phyloP scores from a whole-genome alignment of 1,140 invertebrate species.

The Dreissena polymorpha region DNA sequence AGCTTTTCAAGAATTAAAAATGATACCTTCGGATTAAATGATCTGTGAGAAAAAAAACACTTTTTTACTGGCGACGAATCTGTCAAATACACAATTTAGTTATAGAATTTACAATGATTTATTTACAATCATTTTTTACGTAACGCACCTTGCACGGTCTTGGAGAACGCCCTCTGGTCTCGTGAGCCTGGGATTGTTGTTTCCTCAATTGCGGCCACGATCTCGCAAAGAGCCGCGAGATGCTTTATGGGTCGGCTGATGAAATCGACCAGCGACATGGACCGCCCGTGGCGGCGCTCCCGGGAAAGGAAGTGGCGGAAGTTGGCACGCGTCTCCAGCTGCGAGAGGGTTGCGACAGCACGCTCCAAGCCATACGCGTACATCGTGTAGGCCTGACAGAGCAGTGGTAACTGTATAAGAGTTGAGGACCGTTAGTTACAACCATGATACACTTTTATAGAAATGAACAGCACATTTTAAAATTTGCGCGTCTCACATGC shows the following conservation, averaged over 20 bases:
- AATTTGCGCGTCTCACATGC: no score
- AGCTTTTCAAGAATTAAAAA: no score
- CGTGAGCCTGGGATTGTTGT: conserved; percentile 22
- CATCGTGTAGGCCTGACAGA: conserved; percentile 26
- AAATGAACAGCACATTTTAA: neutral
- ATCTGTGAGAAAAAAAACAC: no score
- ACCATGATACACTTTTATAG: neutral
- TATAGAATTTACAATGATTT: no score
- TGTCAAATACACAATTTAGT: no score
- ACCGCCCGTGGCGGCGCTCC: conserved; percentile 1
- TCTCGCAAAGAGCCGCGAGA: conserved; percentile 13
- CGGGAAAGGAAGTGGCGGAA: conserved; percentile 27
- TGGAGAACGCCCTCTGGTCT: conserved; percentile 3
- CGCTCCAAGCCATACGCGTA: conserved; percentile 15
- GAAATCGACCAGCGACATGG: conserved; percentile 21
- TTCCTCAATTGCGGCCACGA: neutral
- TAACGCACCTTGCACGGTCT: conserved; percentile 16
- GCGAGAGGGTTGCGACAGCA: neutral
- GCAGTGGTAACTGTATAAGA: conserved; percentile 19
- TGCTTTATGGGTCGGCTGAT: conserved; percentile 25
- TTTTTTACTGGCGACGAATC: no score
- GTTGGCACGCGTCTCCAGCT: conserved; percentile 28
- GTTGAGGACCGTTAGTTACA: neutral
- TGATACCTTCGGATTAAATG: no score
- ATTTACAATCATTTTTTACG: neutral